phyloP scores from a whole-genome alignment of 2,113 vertebrate genomes.

The Austrofundulus limnaeus region DNA sequence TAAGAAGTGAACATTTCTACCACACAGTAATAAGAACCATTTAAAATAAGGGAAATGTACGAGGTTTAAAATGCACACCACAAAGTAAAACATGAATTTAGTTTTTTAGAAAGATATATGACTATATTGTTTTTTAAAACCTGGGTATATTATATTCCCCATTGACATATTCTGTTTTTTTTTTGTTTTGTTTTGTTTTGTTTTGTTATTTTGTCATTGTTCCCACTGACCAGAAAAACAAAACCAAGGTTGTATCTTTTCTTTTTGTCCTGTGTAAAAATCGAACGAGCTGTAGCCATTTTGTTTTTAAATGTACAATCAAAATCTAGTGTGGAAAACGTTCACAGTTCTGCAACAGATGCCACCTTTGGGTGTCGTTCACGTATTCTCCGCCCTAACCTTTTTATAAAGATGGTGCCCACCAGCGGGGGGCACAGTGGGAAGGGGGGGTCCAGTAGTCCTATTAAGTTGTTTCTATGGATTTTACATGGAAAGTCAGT shows the following conservation, averaged over 20 bases:
- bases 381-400: constrained; percentile 42
- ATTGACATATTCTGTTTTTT: constrained; percentile 59
- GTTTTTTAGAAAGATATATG: constrained; percentile 90
- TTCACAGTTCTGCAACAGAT: constrained; percentile 47
- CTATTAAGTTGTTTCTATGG: constrained; percentile 27
- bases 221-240: constrained; percentile 41
- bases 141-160: constrained; percentile 74
- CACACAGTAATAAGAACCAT: constrained; percentile 75
- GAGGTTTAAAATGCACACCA: constrained; percentile 81
- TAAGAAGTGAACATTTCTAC: constrained; percentile 72
- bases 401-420: constrained; percentile 8
- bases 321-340: constrained; percentile 58
- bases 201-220: constrained; percentile 54
- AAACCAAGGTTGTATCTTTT: constrained; percentile 38
- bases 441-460: not conserved
- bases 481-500: constrained; percentile 22
- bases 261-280: constrained; percentile 42
- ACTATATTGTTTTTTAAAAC: constrained; percentile 82
- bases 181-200: constrained; percentile 40
- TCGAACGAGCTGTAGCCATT: constrained; percentile 59
- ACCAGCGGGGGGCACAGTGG: not conserved
- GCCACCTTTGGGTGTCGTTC: constrained; percentile 52
- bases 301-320: constrained; percentile 68
- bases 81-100: constrained; percentile 84
- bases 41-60: constrained; percentile 81